Evolutionary conservation across 2,888 invertebrate genomes (phyloP), one percentile per base, ranked within the genome.

Genomic region (Acronicta alni): DNA sequence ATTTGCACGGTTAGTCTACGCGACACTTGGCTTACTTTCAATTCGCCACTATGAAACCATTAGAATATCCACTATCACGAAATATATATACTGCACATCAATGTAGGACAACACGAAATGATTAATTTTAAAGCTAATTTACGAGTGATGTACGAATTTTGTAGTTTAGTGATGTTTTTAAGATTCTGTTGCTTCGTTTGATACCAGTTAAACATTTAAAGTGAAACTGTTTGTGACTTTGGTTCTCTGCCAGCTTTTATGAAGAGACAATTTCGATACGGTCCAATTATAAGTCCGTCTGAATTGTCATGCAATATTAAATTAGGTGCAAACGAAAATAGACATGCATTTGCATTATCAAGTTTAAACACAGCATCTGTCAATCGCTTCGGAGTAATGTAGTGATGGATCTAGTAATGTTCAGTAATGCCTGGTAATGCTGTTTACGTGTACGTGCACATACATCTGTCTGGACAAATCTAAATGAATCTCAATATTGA

Each of bases 1-100:
- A 84, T 85, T 87, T 85, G 82, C 77, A 80, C 80, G 71, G 76
- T 75, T 66, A 76, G 79, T 81, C 81, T 80, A 78, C 77, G 79
- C 81, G 84, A 85, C 82, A 84, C 73, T 91, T 91, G 92, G 92
- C 91, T 82, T 72, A 74, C 85, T 80, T 87, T 90, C 90, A 92
- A 91, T 74, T 81, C 65, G 74, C 69, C 69, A 77, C 74, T 77
- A 77, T 72, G 68, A 82, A 83, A 84, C 70, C 59, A 73, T 80
- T 85, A 75, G 71, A 81, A 81, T 78, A 77, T 79, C 56, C 77
- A 74, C 76, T 75, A 79, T 77, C 71, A 73, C 67, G 53, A 67
- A 67, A 69, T n/a, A 8, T 72, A 75, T 74, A 68, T 57, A 59
- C 67, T 72, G 69, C 71, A 79, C 76, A 75, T 81, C 71, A 79